A percentile compares a stretch with the other conserved stretches of the same genome.
These are phyloP conservation scores for Chloroclystis v-ata DNA, from an alignment of 2,888 invertebrate genomes.

Conservation along the genomic window DNA sequence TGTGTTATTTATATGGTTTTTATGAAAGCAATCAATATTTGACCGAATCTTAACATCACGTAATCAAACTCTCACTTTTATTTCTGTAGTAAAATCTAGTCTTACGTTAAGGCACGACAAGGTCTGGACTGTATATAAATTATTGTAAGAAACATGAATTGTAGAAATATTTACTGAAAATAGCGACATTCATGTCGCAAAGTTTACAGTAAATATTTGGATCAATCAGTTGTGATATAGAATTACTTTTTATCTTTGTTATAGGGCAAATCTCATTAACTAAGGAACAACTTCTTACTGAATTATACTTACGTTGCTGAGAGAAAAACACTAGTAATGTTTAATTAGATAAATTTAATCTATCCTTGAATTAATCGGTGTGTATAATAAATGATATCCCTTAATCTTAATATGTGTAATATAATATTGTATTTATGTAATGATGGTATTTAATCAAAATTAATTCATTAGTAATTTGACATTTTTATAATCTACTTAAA, in stretches of 20 bases:
- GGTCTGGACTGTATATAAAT: conserved; percentile 69
- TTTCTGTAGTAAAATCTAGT: conserved; percentile 75
- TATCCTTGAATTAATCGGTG: conserved; percentile 42
- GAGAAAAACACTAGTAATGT: conserved; percentile 53
- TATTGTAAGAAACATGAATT: conserved; percentile 59
- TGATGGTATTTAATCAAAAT: conserved; percentile 1
- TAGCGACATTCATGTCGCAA: conserved; percentile 35
- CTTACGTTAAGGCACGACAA: conserved; percentile 71
- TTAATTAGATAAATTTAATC: conserved; percentile 42
- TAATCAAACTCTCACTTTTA: conserved; percentile 50
- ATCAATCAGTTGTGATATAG: conserved; percentile 71
- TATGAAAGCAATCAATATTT: conserved; percentile 44
- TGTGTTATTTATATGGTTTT: conserved; percentile 45
- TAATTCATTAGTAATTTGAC: no score
- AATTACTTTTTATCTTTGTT: conserved; percentile 54
- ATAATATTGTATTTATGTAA: conserved; percentile 6
- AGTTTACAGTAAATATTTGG: conserved; percentile 58
- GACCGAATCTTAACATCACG: conserved; percentile 44
- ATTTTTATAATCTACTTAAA: no score
- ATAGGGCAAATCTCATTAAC: conserved; percentile 61
- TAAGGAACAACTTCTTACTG: conserved; percentile 41
- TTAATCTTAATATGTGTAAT: conserved; percentile 17
- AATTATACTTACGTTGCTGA: conserved; percentile 40
- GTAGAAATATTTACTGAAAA: conserved; percentile 58
- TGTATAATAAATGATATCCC: conserved; percentile 36